phyloP scores from a whole-genome alignment of 2,113 vertebrate species.

The Camelus dromedarius region DNA sequence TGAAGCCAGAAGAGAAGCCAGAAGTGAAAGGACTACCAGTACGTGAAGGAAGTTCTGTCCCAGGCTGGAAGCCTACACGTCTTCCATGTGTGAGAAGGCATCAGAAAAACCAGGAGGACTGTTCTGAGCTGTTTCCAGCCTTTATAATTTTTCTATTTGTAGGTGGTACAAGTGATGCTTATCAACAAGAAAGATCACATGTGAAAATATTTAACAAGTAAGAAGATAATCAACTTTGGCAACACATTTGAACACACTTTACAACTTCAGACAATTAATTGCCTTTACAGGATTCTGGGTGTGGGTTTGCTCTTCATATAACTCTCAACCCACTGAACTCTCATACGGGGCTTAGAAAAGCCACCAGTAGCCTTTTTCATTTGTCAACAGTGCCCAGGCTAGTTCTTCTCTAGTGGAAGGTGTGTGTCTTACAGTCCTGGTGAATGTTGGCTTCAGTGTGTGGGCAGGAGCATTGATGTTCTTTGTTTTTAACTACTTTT shows the following conservation, averaged over 20 bases:
- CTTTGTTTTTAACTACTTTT: background rate
- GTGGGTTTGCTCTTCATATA: background rate
- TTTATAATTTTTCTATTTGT: background rate
- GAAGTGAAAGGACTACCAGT: background rate
- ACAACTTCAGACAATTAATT: background rate
- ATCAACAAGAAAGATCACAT: background rate
- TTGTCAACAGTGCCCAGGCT: background rate
- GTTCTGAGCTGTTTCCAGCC: background rate
- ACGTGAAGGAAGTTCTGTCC: background rate
- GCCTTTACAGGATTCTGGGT: background rate
- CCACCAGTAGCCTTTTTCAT: background rate
- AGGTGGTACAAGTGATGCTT: background rate
- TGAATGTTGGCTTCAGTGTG: background rate
- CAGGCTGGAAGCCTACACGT: background rate
- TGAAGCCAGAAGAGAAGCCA: background rate
- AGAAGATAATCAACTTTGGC: background rate
- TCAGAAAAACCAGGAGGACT: background rate
- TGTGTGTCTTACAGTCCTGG: background rate
- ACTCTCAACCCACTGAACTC: background rate
- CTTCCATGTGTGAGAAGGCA: background rate
- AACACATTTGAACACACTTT: background rate
- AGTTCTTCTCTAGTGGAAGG: background rate
- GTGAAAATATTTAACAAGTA: background rate
- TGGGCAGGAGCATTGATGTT: background rate
- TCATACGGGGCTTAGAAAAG: background rate